Evolutionary conservation across 2,113 vertebrate genomes (phyloP).

Genomic region (Corydoras sp.): DNA sequence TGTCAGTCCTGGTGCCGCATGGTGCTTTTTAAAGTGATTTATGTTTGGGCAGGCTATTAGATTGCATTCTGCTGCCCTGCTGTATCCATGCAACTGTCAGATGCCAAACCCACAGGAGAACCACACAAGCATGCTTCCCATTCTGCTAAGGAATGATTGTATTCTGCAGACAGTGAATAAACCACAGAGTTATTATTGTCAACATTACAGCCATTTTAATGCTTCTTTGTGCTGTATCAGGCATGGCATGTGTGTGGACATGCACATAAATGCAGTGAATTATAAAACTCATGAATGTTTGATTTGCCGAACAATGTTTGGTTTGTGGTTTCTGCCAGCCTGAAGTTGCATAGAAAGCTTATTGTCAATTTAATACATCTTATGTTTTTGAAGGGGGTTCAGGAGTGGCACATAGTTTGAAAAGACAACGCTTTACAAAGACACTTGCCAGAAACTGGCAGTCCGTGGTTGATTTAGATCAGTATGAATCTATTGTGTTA

Average conservation of each 20-base stretch:
- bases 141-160: slow-evolving; percentile 45
- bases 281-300: slow-evolving; percentile 9
- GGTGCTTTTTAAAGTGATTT: slow-evolving; percentile 62
- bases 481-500: slow-evolving; percentile 37
- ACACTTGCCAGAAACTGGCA: slow-evolving; percentile 55
- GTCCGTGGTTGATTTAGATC: slow-evolving; percentile 54
- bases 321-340: slow-evolving; percentile 25
- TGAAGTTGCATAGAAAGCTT: slow-evolving; percentile 24
- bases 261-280: slow-evolving; percentile 10
- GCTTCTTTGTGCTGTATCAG: slow-evolving; percentile 6
- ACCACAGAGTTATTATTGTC: slow-evolving; percentile 17
- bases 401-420: slow-evolving; percentile 7
- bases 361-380: slow-evolving; percentile 23
- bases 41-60: slow-evolving; percentile 56
- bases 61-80: slow-evolving; percentile 46
- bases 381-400: slow-evolving; percentile 17
- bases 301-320: slow-evolving; percentile 8
- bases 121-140: slow-evolving; percentile 31
- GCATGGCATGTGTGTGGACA: neutral
- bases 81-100: slow-evolving; percentile 25
- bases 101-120: slow-evolving; percentile 13
- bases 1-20: slow-evolving; percentile 54
- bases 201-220: slow-evolving; percentile 26
- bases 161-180: slow-evolving; percentile 29
- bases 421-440: slow-evolving; percentile 48